These are phyloP conservation scores for Orientallactaga bullata DNA, from an alignment of 2,113 vertebrate genomes.

Conservation along the genomic window DNA sequence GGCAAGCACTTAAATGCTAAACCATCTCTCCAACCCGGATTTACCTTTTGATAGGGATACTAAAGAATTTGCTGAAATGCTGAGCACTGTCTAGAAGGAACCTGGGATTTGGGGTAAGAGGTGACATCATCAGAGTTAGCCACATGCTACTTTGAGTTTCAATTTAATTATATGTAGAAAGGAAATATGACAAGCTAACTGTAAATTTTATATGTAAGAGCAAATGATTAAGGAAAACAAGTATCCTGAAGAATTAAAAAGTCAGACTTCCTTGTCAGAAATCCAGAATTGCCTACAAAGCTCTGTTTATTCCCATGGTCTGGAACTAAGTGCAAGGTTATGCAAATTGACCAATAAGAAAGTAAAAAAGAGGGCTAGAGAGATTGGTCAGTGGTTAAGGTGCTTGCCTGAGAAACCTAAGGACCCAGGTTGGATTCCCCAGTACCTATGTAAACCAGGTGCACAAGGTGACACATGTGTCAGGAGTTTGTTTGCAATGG, in stretches of 20 bases:
- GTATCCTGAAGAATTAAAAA: neutral
- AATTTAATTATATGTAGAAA: constrained; percentile 4
- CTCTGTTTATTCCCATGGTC: constrained; percentile 25
- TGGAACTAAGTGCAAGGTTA: neutral
- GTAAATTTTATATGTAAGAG: constrained; percentile 31
- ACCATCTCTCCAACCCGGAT: neutral
- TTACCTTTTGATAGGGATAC: constrained; percentile 3
- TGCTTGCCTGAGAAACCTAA: too few species aligned
- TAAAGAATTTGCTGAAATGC: constrained; percentile 40
- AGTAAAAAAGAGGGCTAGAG: neutral
- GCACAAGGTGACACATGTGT: too few species aligned
- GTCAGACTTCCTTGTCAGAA: neutral
- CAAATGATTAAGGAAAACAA: constrained; percentile 27
- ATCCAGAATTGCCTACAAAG: constrained; percentile 22
- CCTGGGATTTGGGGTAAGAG: neutral
- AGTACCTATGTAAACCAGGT: too few species aligned
- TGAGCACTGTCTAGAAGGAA: neutral
- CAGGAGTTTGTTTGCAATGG: too few species aligned
- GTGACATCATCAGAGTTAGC: neutral
- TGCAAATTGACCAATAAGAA: neutral
- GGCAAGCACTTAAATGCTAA: too few species aligned
- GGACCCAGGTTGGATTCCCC: too few species aligned
- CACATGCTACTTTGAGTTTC: neutral
- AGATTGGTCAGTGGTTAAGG: too few species aligned
- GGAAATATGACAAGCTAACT: neutral